A percentile compares a stretch with the other conserved stretches of the same genome.
Evolutionary conservation across 2,888 invertebrate genomes (phyloP).

Genomic region (Cantharis flavilabris): DNA sequence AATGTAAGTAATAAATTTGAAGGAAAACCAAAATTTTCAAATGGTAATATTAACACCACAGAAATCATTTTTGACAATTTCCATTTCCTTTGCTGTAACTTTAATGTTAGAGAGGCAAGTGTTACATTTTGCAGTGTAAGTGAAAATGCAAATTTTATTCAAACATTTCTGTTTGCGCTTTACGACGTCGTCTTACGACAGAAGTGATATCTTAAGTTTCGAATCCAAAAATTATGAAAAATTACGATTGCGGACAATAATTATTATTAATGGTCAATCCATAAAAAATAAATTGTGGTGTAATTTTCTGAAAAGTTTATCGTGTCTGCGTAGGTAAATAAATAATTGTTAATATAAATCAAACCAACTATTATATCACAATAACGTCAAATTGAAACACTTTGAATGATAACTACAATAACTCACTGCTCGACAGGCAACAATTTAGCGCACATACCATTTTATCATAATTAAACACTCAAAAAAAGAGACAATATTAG

Average conservation of each 20-base stretch:
- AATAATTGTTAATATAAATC: background rate
- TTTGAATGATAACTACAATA: background rate
- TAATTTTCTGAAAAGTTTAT: background rate
- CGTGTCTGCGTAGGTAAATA: background rate
- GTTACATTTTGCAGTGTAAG: background rate
- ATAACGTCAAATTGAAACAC: background rate
- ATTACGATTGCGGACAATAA: too few relatives aligned
- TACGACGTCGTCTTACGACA: background rate
- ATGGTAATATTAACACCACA: background rate
- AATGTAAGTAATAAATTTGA: background rate
- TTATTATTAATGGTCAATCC: background rate
- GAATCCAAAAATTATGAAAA: background rate
- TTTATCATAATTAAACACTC: background rate
- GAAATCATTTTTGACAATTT: background rate
- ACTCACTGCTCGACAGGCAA: background rate
- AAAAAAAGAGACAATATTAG: background rate
- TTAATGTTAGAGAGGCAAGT: too few relatives aligned
- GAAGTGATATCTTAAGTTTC: background rate
- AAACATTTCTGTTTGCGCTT: background rate
- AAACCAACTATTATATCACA: background rate
- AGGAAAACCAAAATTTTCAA: background rate
- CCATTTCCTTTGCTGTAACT: background rate
- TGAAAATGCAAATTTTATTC: background rate
- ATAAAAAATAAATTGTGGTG: background rate
- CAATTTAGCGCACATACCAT: background rate